Evolutionary conservation across 2,797 vertebrate species (phyloP).

Genomic region (Peromyscus eremicus): DNA sequence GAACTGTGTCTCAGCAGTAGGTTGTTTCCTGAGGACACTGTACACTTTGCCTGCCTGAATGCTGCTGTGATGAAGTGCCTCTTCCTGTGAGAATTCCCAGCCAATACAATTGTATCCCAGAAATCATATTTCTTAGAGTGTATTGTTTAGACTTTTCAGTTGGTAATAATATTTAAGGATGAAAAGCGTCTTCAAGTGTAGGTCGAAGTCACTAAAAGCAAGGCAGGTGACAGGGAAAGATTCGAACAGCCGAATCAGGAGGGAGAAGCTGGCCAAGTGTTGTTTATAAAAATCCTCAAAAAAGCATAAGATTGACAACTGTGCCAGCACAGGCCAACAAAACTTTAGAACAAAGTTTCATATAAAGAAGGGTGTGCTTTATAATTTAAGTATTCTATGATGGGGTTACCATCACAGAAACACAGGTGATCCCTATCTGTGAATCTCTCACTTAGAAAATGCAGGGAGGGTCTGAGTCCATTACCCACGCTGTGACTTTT

Average conservation of each 20-base stretch:
- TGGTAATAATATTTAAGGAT: background rate
- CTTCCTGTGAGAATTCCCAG: background rate
- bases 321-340: background rate
- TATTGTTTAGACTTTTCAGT: slow-evolving; percentile 22
- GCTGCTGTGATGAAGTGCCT: background rate
- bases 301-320: background rate
- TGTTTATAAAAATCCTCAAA: slow-evolving; percentile 14
- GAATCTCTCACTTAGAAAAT: background rate
- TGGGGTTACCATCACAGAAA: background rate
- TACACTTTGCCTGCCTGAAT: background rate
- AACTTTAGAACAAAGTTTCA: background rate
- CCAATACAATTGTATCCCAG: background rate
- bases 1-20: background rate
- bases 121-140: background rate
- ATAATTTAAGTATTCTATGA: background rate
- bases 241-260: background rate
- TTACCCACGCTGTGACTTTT: background rate
- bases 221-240: background rate
- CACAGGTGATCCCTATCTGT: background rate
- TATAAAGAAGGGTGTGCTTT: background rate
- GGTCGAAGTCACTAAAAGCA: slow-evolving; percentile 50
- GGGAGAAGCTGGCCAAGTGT: background rate
- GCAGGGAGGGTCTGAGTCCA: background rate
- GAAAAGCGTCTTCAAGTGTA: slow-evolving; percentile 40
- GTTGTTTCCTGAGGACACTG: background rate